A percentile compares a stretch with the other conserved stretches of the same genome.
These are phyloP conservation scores for Sorex fumeus DNA, from an alignment of 2,113 vertebrate species.

Conservation along the genomic window DNA sequence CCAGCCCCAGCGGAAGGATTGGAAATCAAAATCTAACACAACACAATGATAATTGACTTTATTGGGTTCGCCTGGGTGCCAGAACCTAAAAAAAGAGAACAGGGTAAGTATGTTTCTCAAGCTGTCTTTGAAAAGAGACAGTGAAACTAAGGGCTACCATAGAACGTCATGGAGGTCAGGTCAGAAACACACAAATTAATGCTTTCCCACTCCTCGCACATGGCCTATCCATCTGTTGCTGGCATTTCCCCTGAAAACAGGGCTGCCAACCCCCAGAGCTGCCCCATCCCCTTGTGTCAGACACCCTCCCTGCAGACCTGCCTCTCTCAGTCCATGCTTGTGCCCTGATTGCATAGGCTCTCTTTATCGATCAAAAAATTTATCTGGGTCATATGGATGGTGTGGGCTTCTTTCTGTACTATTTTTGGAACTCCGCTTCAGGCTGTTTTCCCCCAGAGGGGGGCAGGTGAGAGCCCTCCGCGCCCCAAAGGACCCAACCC, in stretches of 20 bases:
- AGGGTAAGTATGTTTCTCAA: background rate
- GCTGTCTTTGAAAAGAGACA: background rate
- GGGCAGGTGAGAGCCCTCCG: too few species aligned
- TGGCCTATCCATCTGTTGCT: background rate
- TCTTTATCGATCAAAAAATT: too few species aligned
- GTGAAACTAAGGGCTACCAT: background rate
- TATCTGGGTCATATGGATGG: too few species aligned
- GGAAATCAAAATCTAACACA: too few species aligned
- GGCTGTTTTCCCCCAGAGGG: too few species aligned
- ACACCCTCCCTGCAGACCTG: background rate
- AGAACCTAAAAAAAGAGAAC: conserved; percentile 6
- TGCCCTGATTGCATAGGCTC: background rate
- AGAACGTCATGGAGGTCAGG: background rate
- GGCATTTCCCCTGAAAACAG: background rate
- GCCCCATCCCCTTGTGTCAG: background rate
- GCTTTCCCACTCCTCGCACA: background rate
- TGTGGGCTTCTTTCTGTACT: too few species aligned
- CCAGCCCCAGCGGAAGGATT: too few species aligned
- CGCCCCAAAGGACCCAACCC: too few species aligned
- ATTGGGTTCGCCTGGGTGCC: conserved; percentile 34
- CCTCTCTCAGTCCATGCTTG: background rate
- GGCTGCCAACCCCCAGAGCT: background rate
- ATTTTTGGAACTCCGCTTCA: too few species aligned
- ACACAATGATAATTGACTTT: rapidly evolving
- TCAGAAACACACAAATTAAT: background rate